phyloP scores from a whole-genome alignment of 2,113 vertebrate genomes.

The Cercocebus atys region DNA sequence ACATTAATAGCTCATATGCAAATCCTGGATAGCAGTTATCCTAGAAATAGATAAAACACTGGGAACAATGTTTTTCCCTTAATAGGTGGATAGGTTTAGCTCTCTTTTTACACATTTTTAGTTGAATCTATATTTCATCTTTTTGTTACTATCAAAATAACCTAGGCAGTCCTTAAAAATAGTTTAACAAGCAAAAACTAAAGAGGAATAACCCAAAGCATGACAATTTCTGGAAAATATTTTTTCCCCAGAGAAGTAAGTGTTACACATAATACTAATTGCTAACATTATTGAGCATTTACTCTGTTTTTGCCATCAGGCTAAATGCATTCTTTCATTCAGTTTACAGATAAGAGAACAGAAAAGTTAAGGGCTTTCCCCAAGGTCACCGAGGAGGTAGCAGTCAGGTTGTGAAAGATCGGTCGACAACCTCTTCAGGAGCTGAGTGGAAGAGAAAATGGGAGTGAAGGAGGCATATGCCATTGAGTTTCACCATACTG shows the following conservation, averaged over 20 bases:
- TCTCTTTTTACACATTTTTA: constrained; percentile 19
- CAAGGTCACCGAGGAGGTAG: background rate
- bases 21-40: background rate
- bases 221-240: background rate
- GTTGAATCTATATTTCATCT: background rate
- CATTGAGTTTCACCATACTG: background rate
- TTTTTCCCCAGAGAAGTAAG: background rate
- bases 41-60: background rate
- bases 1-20: background rate
- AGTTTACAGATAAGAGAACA: constrained; percentile 18
- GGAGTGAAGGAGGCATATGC: background rate
- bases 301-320: background rate
- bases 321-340: constrained; percentile 2
- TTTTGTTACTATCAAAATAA: constrained; percentile 1
- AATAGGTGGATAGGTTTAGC: background rate
- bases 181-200: background rate
- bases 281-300: background rate
- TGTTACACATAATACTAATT: background rate
- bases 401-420: background rate
- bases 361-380: background rate
- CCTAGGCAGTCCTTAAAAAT: constrained; percentile 29
- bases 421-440: background rate
- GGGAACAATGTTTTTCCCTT: background rate
- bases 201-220: background rate
- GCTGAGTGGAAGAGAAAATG: background rate